Base-by-base conservation (phyloP, 2,797 vertebrate species). In the Valencia hispanica region DNA sequence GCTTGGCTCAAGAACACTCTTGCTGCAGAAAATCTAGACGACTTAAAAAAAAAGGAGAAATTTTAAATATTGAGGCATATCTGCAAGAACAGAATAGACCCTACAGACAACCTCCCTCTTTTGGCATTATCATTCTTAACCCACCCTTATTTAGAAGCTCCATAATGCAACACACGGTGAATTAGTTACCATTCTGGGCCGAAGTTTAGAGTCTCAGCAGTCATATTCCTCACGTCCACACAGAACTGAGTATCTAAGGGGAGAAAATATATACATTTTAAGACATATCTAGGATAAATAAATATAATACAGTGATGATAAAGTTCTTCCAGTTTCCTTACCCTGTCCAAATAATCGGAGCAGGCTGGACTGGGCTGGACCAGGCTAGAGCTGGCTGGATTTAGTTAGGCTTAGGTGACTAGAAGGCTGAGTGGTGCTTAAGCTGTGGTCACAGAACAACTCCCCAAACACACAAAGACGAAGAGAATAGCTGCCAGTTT, bases 161-260 rank as follows among this genome's bases (percentile, higher is more conserved):
- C 41, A 43, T 10, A 43, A 47, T 47, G 10, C 4, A 30, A 70
- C 70, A 20, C n/a, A 80, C 73, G 66, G 5, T 0, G 5, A 47
- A 70, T 50, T 5, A 71, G 20, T 93, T 95, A 98, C 97, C 97
- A 98, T 95, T 98, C 97, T 89, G 97, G 97, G 93, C 97, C 97
- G 93, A 98, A 98, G 94, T 97, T 97, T 93, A 98, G 96, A 80
- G 97, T 97, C 96, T 98, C 97, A 91, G 97, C 97, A 89, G 97
- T 97, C 97, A 98, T 97, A 88, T 95, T 96, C 95, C 92, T 96
- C 94, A 91, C 93, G 93, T 95, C 94, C 90, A 89, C 92, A 94
- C 86, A 94, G 93, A 94, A 92, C 89, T 93, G 92, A 95, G 94
- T 94, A 94, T 94, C 95, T 95, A 84, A 34, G 4, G 57, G 11